phyloP scores from a whole-genome alignment of 2,888 invertebrate species.

The Cancer borealis region DNA sequence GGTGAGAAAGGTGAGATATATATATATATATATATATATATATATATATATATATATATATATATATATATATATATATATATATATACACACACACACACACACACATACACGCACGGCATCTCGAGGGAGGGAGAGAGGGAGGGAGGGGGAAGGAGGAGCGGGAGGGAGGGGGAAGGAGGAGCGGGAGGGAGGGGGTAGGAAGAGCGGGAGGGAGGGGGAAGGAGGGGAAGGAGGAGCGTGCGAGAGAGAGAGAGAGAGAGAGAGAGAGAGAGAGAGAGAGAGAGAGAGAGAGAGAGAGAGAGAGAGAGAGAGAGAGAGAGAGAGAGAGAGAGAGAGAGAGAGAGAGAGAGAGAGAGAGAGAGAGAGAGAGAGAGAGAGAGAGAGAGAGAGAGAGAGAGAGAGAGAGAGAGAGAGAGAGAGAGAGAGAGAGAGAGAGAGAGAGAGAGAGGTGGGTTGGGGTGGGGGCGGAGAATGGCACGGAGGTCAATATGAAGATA shows the following conservation, averaged over 20 bases:
- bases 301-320: background rate
- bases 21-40: constrained; percentile 35
- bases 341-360: constrained; percentile 29
- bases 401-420: no score
- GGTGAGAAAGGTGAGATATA: no score
- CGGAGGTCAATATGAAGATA: no score
- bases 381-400: constrained; percentile 17
- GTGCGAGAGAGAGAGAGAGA: constrained; percentile 33
- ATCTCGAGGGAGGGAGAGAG: background rate
- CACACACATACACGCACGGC: background rate
- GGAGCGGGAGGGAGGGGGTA: no score
- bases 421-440: no score
- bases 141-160: background rate
- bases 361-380: constrained; percentile 43
- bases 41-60: constrained; percentile 69
- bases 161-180: background rate
- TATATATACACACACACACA: constrained; percentile 25
- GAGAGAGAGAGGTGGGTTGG: no score
- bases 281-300: background rate
- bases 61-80: constrained; percentile 63
- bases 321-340: constrained; percentile 11
- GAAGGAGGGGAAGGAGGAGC: background rate
- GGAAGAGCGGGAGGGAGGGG: background rate
- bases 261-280: constrained; percentile 40
- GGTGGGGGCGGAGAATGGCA: no score